A percentile compares a stretch with the other conserved stretches of the same genome.
Conservation (phyloP, 2,888 invertebrate species). For the Fissipunctia ypsillon region DNA sequence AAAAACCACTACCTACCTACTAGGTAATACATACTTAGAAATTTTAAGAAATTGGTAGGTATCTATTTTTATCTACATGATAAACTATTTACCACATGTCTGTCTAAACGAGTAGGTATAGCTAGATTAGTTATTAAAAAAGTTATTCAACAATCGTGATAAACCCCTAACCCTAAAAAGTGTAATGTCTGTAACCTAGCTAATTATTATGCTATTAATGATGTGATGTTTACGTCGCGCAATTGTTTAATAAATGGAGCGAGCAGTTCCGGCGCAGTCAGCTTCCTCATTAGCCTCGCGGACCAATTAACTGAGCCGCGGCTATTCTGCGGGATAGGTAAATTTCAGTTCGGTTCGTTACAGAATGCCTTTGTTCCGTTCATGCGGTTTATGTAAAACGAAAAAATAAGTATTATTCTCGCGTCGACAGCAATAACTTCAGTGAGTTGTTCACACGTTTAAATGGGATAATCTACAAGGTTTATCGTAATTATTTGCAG, state of each 20-base stretch:
- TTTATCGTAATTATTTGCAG: background rate
- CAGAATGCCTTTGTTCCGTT: conserved; percentile 56
- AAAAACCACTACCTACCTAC: background rate
- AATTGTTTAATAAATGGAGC: conserved; percentile 86
- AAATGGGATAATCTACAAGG: background rate
- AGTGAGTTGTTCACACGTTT: conserved; percentile 9
- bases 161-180: conserved; percentile 46
- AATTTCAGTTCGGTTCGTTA: conserved; percentile 71
- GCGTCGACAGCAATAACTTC: conserved; percentile 1
- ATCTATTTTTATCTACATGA: background rate
- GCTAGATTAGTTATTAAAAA: conserved; percentile 1
- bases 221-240: conserved; percentile 83
- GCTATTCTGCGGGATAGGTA: conserved; percentile 83
- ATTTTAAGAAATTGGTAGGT: background rate
- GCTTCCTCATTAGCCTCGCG: conserved; percentile 88
- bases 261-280: conserved; percentile 89
- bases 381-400: conserved; percentile 29
- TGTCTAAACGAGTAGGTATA: background rate
- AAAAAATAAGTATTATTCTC: conserved; percentile 22
- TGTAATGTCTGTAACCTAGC: conserved; percentile 49
- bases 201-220: conserved; percentile 72
- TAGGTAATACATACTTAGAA: too few species aligned
- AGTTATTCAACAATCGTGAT: background rate
- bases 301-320: conserved; percentile 82
- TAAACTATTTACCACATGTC: background rate